A percentile compares a stretch with the other conserved stretches of the same genome.
Conservation (phyloP, 2,797 vertebrate genomes). For the Dendrocincla fuliginosa region DNA sequence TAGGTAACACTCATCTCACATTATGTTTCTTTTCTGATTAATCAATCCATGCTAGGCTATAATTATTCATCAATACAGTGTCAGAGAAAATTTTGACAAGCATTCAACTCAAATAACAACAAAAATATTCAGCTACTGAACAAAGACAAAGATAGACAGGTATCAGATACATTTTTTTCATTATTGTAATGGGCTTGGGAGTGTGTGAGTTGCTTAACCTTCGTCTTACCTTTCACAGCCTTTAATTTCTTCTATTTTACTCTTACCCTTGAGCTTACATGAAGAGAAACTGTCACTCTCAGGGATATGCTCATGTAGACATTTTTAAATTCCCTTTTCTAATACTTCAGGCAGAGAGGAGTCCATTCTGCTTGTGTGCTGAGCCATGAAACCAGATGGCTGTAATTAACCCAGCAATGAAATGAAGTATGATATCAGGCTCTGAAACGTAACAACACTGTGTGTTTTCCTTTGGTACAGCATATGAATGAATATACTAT, state of each 20-base stretch:
- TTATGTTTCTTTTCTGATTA: background rate
- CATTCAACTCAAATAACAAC: background rate
- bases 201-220: background rate
- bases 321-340: background rate
- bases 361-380: background rate
- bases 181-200: background rate
- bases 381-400: background rate
- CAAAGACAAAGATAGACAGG: background rate
- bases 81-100: background rate
- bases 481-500: background rate
- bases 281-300: background rate
- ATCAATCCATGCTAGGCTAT: background rate
- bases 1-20: background rate
- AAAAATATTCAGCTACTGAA: background rate
- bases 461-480: background rate
- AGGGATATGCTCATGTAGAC: background rate
- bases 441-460: background rate
- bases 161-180: background rate
- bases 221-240: background rate
- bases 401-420: conserved; percentile 31
- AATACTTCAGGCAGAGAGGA: background rate
- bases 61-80: background rate
- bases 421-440: background rate
- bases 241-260: background rate
- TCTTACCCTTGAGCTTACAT: background rate